A percentile compares a stretch with the other conserved stretches of the same genome.
Evolutionary conservation across 2,888 invertebrate species (phyloP).

Genomic region (Epicampocera succincta): DNA sequence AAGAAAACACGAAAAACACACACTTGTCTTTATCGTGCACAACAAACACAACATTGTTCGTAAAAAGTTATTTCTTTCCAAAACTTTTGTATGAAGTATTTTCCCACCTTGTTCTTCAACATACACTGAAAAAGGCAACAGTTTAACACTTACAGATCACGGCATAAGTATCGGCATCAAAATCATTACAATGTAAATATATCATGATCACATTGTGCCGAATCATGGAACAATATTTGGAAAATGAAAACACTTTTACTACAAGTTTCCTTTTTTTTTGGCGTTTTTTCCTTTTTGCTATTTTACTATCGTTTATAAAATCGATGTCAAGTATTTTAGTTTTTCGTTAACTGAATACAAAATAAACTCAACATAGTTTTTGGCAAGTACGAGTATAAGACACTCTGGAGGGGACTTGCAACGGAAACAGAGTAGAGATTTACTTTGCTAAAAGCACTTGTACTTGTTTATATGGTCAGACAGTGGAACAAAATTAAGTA

Average conservation of each 20-base stretch:
- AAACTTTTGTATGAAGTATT: constrained; percentile 26
- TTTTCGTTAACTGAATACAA: constrained; percentile 52
- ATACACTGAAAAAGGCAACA: constrained; percentile 12
- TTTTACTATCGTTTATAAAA: constrained; percentile 48
- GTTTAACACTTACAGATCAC: constrained; percentile 13
- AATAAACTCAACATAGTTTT: constrained; percentile 39
- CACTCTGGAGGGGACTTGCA: constrained; percentile 12
- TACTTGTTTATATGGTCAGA: neutral
- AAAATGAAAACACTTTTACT: constrained; percentile 70
- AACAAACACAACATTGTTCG: neutral
- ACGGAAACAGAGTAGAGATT: neutral
- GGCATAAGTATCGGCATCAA: neutral
- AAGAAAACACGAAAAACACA: neutral
- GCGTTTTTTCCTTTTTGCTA: constrained; percentile 2
- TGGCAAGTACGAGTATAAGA: constrained; percentile 35
- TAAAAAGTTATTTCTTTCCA: neutral
- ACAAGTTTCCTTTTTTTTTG: constrained; percentile 40
- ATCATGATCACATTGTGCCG: constrained; percentile 56
- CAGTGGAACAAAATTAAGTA: constrained; percentile 7
- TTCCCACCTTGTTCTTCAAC: constrained; percentile 55
- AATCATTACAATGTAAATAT: constrained; percentile 33
- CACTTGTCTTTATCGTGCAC: constrained; percentile 48
- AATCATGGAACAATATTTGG: constrained; percentile 67
- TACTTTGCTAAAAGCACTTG: neutral
- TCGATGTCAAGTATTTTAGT: constrained; percentile 66